phyloP scores from a whole-genome alignment of 2,888 invertebrate species.

The Teleogryllus oceanicus region DNA sequence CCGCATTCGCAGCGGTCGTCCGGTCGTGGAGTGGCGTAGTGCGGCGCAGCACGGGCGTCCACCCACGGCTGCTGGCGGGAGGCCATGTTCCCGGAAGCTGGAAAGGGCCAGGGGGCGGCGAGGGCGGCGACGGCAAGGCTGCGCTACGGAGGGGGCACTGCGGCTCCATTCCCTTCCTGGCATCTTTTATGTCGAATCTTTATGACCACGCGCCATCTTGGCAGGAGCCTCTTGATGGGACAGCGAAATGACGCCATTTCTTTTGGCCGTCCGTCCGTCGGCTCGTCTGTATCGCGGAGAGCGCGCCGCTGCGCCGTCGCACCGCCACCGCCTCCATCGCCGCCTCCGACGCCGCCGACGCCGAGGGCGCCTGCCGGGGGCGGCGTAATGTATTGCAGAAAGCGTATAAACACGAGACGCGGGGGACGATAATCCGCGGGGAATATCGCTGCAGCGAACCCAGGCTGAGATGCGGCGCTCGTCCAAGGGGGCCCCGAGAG shows the following conservation, averaged over 20 bases:
- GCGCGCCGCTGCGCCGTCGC: not conserved
- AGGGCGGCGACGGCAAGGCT: not conserved
- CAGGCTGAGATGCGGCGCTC: not conserved
- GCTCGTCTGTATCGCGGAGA: not conserved
- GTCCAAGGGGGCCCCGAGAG: not conserved
- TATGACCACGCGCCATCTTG: conserved; percentile 18
- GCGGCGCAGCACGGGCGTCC: not conserved
- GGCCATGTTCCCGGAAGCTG: not conserved
- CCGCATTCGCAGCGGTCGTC: too few relatives aligned
- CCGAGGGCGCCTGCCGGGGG: not conserved
- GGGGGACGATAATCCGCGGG: conserved; percentile 18
- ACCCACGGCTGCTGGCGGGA: not conserved
- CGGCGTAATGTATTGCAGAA: conserved; percentile 9
- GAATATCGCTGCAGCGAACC: conserved; percentile 5
- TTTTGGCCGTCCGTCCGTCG: conserved; percentile 8
- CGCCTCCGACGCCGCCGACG: not conserved
- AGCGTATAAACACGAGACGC: conserved; percentile 1
- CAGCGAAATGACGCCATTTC: not conserved
- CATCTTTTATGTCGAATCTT: conserved; percentile 18
- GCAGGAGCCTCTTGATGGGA: conserved; percentile 10
- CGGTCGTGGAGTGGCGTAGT: too few relatives aligned
- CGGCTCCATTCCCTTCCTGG: conserved; percentile 1
- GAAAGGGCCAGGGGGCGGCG: not conserved
- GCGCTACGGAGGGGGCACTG: not conserved
- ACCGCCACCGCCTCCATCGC: not conserved